These are phyloP conservation scores for Marmota monax DNA, from an alignment of 2,113 vertebrate genomes.

Conservation along the genomic window DNA sequence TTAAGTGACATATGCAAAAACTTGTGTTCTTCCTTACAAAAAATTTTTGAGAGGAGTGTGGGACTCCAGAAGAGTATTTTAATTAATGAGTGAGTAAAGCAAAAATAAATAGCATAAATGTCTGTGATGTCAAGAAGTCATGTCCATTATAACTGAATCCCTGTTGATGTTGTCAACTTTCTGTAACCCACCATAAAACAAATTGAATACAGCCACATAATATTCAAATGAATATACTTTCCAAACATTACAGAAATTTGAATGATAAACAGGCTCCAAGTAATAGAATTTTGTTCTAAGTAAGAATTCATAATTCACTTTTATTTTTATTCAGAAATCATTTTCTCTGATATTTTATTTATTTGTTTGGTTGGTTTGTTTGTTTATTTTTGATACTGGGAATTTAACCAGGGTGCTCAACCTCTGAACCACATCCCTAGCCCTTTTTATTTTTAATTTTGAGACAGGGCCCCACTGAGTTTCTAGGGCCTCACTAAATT, in stretches of 20 bases:
- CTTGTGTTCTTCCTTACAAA: background rate
- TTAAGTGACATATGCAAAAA: background rate
- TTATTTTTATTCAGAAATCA: background rate
- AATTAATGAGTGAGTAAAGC: background rate
- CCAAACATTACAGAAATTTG: background rate
- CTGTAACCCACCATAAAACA: background rate
- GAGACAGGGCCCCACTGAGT: no score
- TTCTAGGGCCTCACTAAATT: no score
- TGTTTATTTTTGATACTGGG: no score
- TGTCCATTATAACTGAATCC: background rate
- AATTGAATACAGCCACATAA: background rate
- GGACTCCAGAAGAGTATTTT: background rate
- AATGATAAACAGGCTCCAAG: background rate
- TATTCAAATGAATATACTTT: background rate
- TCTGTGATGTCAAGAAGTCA: background rate
- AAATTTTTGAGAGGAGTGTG: rapidly evolving
- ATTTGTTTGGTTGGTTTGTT: no score
- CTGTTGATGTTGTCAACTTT: background rate
- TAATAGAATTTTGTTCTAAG: background rate
- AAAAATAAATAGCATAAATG: background rate
- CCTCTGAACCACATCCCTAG: no score
- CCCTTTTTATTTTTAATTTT: no score
- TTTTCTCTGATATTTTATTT: background rate
- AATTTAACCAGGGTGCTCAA: no score
- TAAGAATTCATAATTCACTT: background rate